phyloP scores from a whole-genome alignment of 1,140 invertebrate genomes.

The Philotrypesis tridentata region DNA sequence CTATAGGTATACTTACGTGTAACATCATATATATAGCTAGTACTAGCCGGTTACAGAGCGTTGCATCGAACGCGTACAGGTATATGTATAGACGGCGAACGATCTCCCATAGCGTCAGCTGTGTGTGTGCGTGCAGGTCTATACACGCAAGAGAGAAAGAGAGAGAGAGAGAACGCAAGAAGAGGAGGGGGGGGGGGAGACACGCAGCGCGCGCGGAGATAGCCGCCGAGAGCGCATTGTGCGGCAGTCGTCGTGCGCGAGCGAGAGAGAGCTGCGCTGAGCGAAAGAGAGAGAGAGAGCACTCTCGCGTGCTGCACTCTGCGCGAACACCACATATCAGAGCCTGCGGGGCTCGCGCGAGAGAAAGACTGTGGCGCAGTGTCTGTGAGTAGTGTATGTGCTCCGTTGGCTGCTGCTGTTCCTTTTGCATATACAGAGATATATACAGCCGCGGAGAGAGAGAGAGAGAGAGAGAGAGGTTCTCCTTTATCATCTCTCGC shows the following conservation, averaged over 20 bases:
- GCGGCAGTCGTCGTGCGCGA: neutral
- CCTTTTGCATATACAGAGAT: neutral
- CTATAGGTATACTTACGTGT: neutral
- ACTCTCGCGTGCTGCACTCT: neutral
- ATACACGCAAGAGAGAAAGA: conserved; percentile 47
- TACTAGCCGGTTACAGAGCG: neutral
- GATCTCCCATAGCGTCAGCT: conserved; percentile 49
- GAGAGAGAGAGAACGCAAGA: neutral
- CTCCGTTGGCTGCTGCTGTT: no score
- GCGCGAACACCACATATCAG: neutral
- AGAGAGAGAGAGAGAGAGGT: neutral
- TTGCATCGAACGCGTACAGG: neutral
- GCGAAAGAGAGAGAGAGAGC: neutral
- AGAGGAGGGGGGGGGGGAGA: no score
- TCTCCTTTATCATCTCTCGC: neutral
- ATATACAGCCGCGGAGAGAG: neutral
- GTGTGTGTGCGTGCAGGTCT: conserved; percentile 53
- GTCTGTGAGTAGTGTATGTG: no score
- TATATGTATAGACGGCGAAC: neutral
- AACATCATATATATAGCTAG: neutral
- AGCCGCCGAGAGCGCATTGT: neutral
- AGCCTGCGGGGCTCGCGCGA: neutral
- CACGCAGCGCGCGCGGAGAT: neutral
- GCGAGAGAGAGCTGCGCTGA: no score
- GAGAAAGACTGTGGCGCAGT: neutral